Evolutionary conservation across 2,113 vertebrate genomes (phyloP).

Genomic region (Perca schrenkii): DNA sequence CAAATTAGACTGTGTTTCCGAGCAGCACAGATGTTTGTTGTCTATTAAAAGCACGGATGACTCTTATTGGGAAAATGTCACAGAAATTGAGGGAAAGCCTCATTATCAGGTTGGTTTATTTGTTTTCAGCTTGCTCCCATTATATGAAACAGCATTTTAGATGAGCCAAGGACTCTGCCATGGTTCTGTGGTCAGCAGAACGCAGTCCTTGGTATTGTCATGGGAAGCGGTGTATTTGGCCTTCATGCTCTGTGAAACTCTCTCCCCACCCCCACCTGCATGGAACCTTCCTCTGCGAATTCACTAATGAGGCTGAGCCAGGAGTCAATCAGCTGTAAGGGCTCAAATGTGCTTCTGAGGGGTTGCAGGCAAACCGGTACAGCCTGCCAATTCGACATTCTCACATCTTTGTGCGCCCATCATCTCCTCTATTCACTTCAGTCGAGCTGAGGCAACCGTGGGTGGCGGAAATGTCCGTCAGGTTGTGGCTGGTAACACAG

Average conservation of each 20-base stretch:
- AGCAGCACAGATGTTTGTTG: conserved; percentile 64
- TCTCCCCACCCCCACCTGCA: conserved; percentile 37
- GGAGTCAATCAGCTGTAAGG: conserved; percentile 59
- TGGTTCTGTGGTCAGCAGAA: conserved; percentile 19
- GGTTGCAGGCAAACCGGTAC: conserved; percentile 3
- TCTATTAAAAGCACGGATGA: conserved; percentile 78
- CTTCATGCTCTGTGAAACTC: conserved; percentile 63
- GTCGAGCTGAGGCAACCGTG: background rate
- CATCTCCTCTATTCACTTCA: background rate
- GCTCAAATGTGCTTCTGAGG: conserved; percentile 39
- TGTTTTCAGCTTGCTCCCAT: conserved; percentile 62
- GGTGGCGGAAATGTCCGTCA: conserved; percentile 10
- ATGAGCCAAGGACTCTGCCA: conserved; percentile 56
- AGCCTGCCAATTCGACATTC: conserved; percentile 30
- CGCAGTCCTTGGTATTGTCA: conserved; percentile 68
- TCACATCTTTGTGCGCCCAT: conserved; percentile 9
- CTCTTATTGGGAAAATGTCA: conserved; percentile 76
- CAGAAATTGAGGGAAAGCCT: conserved; percentile 73
- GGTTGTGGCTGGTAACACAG: background rate
- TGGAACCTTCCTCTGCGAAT: conserved; percentile 41
- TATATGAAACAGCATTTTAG: conserved; percentile 53
- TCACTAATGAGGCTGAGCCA: conserved; percentile 65
- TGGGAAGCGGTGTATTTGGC: conserved; percentile 54
- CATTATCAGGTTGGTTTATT: conserved; percentile 77
- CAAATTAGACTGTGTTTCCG: conserved; percentile 64